Evolutionary conservation across 2,888 invertebrate species (phyloP).

Genomic region (Phytoseiulus persimilis): DNA sequence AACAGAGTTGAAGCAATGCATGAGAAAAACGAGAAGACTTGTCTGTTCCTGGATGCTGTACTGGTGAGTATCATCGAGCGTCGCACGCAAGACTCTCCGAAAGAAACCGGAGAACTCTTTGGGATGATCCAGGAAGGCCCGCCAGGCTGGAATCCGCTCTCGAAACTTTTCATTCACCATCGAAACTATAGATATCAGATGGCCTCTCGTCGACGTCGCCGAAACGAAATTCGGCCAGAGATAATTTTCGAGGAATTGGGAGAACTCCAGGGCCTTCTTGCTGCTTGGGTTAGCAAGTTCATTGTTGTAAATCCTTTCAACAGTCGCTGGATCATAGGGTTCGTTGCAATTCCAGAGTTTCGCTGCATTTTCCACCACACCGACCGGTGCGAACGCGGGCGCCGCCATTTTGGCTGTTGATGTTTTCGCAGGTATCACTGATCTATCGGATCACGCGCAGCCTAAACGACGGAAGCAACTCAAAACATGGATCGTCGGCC

Average conservation of each 20-base stretch:
- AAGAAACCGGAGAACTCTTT: conserved; percentile 73
- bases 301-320: conserved; percentile 77
- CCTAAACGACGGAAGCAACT: too few species aligned
- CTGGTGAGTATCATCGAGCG: conserved; percentile 59
- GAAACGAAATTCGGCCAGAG: conserved; percentile 87
- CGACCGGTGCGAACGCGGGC: conserved; percentile 5
- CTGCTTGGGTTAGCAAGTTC: conserved; percentile 68
- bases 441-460: too few species aligned
- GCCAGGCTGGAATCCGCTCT: conserved; percentile 93
- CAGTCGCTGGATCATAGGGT: conserved; percentile 63
- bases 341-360: conserved; percentile 26
- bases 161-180: conserved; percentile 98
- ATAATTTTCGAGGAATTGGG: conserved; percentile 91
- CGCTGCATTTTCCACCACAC: conserved; percentile 59
- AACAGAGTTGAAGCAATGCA: conserved; percentile 92
- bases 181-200: conserved; percentile 90
- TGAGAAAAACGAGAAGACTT: conserved; percentile 77
- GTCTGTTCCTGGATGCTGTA: conserved; percentile 65
- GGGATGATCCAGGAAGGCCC: conserved; percentile 69
- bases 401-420: neutral
- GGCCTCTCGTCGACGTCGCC: conserved; percentile 67
- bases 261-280: conserved; percentile 91
- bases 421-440: neutral
- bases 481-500: too few species aligned
- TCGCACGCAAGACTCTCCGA: conserved; percentile 66